Evolutionary conservation across 2,888 invertebrate species (phyloP), one percentile per base, ranked within the genome.

Genomic region (Drosophila antonietae): DNA sequence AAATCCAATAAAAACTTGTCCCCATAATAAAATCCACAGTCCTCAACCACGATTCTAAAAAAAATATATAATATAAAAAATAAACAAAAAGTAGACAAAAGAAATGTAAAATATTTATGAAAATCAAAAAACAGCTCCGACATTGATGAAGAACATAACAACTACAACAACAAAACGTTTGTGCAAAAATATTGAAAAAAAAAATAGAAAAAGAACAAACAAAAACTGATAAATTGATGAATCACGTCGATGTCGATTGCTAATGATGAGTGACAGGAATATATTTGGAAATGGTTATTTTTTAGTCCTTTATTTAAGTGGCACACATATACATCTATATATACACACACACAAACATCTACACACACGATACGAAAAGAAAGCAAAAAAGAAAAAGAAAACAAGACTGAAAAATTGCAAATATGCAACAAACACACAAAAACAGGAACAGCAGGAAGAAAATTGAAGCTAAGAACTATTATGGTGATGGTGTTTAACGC

Each of bases 291-390:
- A 77, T 79, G 84, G 80, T 81, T 79, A 73, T 73, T 73, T 83
- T 74, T 72, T 84, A 81, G 80, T 72, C 76, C 72, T 64, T 78
- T 83, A 80, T 73, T 83, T 83, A 83, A 83, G 83, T 66, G 75
- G 78, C 73, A 82, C 79, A 60, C 39, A 46, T 53, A 67, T 62
- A 61, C 44, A 66, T 39, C 55, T 39, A 47, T 52, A 57, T 39
- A 68, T 51, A 59, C 10, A 44, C 52, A 66, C 33, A 53, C 35
- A 77, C 51, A 77, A 35, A 66, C 46, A 55, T 31, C 70, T 49
- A 74, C 33, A 80, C 35, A 46, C 56, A 64, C 23, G 14, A 33
- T 62, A 37, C 23, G 28, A 62, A 63, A 31, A 23, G 41, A n/a
- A 41, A 41, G 51, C 23, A 20, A 55, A 14, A 37, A 61, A 39